These are phyloP conservation scores for Epsilonema sp. DNA, from an alignment of 2,888 invertebrate species.

Conservation along the genomic window DNA sequence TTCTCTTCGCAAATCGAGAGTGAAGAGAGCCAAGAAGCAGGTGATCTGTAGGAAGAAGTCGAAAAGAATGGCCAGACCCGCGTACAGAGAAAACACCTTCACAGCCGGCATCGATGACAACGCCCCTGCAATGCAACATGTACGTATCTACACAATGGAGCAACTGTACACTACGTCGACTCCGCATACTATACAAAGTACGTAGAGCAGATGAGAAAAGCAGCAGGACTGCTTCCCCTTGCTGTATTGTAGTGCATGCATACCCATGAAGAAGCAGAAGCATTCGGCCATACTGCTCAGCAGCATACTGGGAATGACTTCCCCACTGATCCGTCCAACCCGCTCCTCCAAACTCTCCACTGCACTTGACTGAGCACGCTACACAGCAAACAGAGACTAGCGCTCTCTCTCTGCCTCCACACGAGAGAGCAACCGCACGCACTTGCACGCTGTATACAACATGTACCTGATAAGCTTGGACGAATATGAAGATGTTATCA, in stretches of 20 bases:
- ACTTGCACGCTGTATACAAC: no score
- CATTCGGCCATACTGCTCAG: conserved; percentile 81
- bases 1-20: conserved; percentile 66
- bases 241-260: conserved; percentile 8
- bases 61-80: conserved; percentile 76
- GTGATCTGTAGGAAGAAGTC: conserved; percentile 90
- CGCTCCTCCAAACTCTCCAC: conserved; percentile 46
- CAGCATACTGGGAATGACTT: conserved; percentile 89
- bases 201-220: no score
- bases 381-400: no score
- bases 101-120: conserved; percentile 96
- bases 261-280: conserved; percentile 80
- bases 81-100: conserved; percentile 82
- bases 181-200: no score
- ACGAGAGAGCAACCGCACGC: no score
- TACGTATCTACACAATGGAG: no score
- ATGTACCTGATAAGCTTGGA: conserved; percentile 50
- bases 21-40: conserved; percentile 72
- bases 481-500: conserved; percentile 86
- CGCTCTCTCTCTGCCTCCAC: no score
- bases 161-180: no score
- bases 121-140: conserved; percentile 43
- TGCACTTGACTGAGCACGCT: no score
- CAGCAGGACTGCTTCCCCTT: no score
- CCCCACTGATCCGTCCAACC: conserved; percentile 69